A percentile compares a stretch with the other conserved stretches of the same genome.
These are phyloP conservation scores for Ostrea edulis DNA, from an alignment of 1,140 invertebrate genomes.

Conservation along the genomic window DNA sequence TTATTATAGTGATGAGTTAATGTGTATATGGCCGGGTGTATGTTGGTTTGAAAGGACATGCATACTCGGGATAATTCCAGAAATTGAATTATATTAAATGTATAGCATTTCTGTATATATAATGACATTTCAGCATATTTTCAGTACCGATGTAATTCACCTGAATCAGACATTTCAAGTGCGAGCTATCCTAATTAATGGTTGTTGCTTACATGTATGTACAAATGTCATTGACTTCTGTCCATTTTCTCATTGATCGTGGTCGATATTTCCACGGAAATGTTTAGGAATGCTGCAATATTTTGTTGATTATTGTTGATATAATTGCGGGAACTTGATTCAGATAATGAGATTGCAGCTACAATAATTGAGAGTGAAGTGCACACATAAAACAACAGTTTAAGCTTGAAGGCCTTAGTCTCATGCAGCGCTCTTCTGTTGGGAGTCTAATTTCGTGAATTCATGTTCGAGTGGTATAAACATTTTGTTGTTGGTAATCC, in stretches of 20 bases:
- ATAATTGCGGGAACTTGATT: not conserved
- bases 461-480: not conserved
- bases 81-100: too few species aligned
- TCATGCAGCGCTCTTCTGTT: not conserved
- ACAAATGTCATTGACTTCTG: not conserved
- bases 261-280: not conserved
- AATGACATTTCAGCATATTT: too few species aligned
- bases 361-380: not conserved
- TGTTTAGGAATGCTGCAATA: too few species aligned
- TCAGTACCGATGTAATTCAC: too few species aligned
- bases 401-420: not conserved
- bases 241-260: not conserved
- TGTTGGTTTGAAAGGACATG: too few species aligned
- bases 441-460: not conserved
- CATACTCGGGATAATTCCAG: too few species aligned
- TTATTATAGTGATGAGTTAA: too few species aligned
- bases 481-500: constrained; percentile 26
- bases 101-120: too few species aligned
- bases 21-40: too few species aligned
- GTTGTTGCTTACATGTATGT: too few species aligned
- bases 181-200: too few species aligned
- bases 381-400: not conserved
- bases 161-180: not conserved
- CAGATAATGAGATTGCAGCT: not conserved
- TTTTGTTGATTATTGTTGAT: not conserved